These are phyloP conservation scores for Campoletis sonorensis DNA, from an alignment of 1,140 invertebrate genomes.

Conservation along the genomic window DNA sequence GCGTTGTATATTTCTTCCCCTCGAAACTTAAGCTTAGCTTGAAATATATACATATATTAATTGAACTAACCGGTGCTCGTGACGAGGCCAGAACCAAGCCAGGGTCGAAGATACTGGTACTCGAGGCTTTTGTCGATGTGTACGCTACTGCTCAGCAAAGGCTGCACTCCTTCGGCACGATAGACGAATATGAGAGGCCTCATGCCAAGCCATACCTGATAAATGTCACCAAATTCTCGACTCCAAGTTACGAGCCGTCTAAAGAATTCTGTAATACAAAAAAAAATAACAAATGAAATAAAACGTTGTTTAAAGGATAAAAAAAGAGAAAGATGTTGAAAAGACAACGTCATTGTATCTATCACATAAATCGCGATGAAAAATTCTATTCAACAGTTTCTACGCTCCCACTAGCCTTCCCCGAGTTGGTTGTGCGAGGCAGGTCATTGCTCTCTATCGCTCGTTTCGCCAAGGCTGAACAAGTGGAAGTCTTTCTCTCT, in stretches of 20 bases:
- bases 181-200: constrained; percentile 69
- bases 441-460: background rate
- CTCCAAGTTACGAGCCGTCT: constrained; percentile 62
- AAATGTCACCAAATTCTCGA: constrained; percentile 64
- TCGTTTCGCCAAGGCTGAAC: constrained; percentile 1
- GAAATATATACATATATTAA: background rate
- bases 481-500: constrained; percentile 20
- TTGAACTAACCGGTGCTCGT: constrained; percentile 72
- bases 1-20: background rate
- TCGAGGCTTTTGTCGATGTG: constrained; percentile 81
- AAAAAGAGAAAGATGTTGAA: background rate
- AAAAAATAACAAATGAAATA: constrained; percentile 37
- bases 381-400: constrained; percentile 13
- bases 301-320: background rate
- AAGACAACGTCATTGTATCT: too few relatives aligned
- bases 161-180: constrained; percentile 64
- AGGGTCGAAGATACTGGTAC: constrained; percentile 80
- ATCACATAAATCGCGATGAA: background rate
- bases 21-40: background rate
- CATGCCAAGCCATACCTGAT: constrained; percentile 65
- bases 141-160: constrained; percentile 69
- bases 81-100: constrained; percentile 81
- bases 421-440: background rate
- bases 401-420: background rate
- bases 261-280: constrained; percentile 64